Conservation (phyloP, 2,797 vertebrate species). For the Sebastes umbrosus region DNA sequence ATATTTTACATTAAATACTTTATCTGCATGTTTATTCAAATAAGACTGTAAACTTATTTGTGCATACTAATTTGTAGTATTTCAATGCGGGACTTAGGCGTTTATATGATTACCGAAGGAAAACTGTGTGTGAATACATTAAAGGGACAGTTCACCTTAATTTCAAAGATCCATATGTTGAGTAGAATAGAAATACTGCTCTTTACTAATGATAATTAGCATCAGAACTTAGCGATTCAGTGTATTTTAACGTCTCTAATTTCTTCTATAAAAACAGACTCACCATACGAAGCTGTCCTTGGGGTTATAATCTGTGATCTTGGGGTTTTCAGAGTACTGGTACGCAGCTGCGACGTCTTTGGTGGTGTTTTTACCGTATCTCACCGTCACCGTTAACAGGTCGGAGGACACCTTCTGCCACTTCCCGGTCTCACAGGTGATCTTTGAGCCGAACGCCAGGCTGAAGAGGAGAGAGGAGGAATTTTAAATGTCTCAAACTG, state of each 20-base stretch:
- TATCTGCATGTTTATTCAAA: no score
- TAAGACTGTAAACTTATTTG: no score
- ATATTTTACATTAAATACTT: no score
- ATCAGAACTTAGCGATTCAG: neutral
- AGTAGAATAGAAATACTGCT: no score
- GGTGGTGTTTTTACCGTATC: constrained; percentile 74
- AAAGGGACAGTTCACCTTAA: no score
- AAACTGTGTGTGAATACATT: no score
- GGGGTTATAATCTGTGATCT: constrained; percentile 60
- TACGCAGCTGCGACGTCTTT: constrained; percentile 48
- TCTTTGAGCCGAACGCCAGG: constrained; percentile 63
- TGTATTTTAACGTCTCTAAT: neutral
- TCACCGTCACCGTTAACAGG: constrained; percentile 51
- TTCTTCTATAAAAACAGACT: neutral
- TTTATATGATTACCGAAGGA: no score
- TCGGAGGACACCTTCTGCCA: constrained; percentile 65
- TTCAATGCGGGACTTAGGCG: rapidly evolving
- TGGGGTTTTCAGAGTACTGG: constrained; percentile 78
- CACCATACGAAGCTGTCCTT: constrained; percentile 77
- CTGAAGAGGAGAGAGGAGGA: constrained; percentile 47
- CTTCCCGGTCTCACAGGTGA: constrained; percentile 76
- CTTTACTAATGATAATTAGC: no score
- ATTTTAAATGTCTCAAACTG: rapidly evolving
- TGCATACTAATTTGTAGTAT: no score
- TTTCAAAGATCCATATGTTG: no score